Base-by-base conservation (phyloP, 2,113 vertebrate genomes). In the Glaucomys volans region DNA sequence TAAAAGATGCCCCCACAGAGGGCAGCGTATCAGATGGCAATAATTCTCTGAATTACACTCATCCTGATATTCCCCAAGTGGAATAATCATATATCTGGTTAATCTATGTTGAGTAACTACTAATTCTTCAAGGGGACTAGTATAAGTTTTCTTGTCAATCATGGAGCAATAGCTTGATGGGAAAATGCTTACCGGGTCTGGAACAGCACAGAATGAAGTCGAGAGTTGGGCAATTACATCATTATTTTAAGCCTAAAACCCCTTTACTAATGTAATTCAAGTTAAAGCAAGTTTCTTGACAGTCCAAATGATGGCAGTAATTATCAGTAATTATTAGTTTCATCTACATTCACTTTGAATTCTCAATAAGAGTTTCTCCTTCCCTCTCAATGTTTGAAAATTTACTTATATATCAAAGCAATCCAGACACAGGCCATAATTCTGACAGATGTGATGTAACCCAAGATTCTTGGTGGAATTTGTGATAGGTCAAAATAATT, bases 11-110 rank as follows among this genome's bases (percentile, higher is more conserved):
- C 81, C 91, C 94, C 92, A 76, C 17, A 16, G 59, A 32, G 47
- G 85, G 67, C 52, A 92, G 64, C 42, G 30, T 47, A 97, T 71
- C 28, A 96, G 97, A 96, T 79, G 96, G 93, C 92, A 96, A 35
- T 52, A 13, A 0, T 84, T 95, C 95, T 95, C 79, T 86, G 66
- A 87, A 35, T 87, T 24, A n/a, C 20, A 54, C 57, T 85, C 37
- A 67, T 85, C 80, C 89, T 69, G 35, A 40, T 83, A 83, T n/a
- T 82, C 87, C 44, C 87, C 3, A 54, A 86, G 14, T 87, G 40
- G 67, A 13, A 7, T 7, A 22, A 1, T 12, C 30, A 17, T 13
- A 4, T 47, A 90, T 92, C 67, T 64, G 72, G 79, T 40, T 93
- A 47, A 59, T 92, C 95, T 96, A 2, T 9, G 42, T 35, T 4